Evolutionary conservation across 2,888 invertebrate species (phyloP).

Genomic region (Mayetiola destructor): DNA sequence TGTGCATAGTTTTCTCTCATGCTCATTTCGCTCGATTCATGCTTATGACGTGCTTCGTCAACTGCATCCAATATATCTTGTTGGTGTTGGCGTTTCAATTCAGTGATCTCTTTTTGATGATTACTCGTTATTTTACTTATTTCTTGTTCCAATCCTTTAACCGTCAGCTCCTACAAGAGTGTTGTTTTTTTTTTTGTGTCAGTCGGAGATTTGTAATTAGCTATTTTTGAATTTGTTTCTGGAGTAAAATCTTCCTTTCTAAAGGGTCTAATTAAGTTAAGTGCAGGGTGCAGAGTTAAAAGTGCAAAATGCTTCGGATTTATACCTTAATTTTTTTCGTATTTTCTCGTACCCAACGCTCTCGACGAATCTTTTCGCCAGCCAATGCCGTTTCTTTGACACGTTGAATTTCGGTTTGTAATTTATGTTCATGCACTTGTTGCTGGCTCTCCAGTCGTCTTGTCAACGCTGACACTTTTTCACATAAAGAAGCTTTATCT

Average conservation of each 20-base stretch:
- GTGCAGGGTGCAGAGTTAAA: background rate
- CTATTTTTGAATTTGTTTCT: background rate
- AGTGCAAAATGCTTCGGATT: background rate
- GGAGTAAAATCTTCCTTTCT: background rate
- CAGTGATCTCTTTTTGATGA: constrained; percentile 50
- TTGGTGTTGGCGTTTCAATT: constrained; percentile 39
- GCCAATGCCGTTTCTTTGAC: constrained; percentile 62
- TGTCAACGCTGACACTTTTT: constrained; percentile 36
- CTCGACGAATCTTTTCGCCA: constrained; percentile 57
- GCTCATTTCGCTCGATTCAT: constrained; percentile 45
- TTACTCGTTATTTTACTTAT: constrained; percentile 61
- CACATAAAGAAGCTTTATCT: constrained; percentile 63
- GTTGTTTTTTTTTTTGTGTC: background rate
- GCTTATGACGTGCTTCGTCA: constrained; percentile 46
- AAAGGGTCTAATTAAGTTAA: background rate
- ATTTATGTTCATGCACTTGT: constrained; percentile 57
- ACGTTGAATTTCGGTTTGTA: constrained; percentile 58
- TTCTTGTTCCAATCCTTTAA: constrained; percentile 76
- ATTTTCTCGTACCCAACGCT: constrained; percentile 70
- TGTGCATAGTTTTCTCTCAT: constrained; percentile 44
- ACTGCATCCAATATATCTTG: constrained; percentile 55
- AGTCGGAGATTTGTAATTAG: too few relatives aligned
- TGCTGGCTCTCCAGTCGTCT: constrained; percentile 36
- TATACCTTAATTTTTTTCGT: constrained; percentile 70
- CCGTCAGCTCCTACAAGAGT: constrained; percentile 58